These are phyloP conservation scores for Neoscelio sp. DNA, from an alignment of 2,888 invertebrate genomes.

Conservation along the genomic window DNA sequence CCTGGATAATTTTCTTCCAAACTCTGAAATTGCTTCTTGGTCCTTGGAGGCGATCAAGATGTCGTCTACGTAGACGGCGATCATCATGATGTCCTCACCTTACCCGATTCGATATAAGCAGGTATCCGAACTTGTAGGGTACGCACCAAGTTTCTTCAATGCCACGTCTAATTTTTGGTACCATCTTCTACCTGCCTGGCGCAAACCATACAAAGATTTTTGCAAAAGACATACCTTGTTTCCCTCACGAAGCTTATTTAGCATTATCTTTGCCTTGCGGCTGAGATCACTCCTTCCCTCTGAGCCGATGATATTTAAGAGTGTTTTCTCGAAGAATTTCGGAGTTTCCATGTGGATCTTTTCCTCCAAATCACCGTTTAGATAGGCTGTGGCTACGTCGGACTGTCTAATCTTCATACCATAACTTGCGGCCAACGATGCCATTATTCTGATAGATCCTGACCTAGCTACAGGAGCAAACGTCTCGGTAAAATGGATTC, in stretches of 20 bases:
- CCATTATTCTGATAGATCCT: slow-evolving; percentile 33
- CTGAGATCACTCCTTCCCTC: slow-evolving; percentile 1
- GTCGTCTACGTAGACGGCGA: background rate
- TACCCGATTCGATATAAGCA: background rate
- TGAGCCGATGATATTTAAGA: slow-evolving; percentile 5
- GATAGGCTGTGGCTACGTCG: slow-evolving; percentile 66
- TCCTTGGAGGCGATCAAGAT: background rate
- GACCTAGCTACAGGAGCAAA: slow-evolving; percentile 48
- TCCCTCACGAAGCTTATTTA: background rate
- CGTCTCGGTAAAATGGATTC: slow-evolving; percentile 56
- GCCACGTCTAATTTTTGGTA: slow-evolving; percentile 50
- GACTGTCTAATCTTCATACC: slow-evolving; percentile 64
- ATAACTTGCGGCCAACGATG: slow-evolving; percentile 52
- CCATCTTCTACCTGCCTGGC: slow-evolving; percentile 69
- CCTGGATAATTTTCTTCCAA: background rate
- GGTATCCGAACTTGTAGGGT: background rate
- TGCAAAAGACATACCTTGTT: slow-evolving; percentile 68
- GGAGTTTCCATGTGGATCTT: slow-evolving; percentile 59
- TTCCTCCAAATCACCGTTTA: slow-evolving; percentile 56
- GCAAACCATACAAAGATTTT: slow-evolving; percentile 73
- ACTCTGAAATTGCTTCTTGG: background rate
- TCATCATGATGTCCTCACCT: background rate
- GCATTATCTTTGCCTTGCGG: slow-evolving; percentile 11
- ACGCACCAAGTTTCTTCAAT: slow-evolving; percentile 47
- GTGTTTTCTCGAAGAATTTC: slow-evolving; percentile 10